Conservation (phyloP, 2,797 vertebrate species). For the Zalophus californianus region DNA sequence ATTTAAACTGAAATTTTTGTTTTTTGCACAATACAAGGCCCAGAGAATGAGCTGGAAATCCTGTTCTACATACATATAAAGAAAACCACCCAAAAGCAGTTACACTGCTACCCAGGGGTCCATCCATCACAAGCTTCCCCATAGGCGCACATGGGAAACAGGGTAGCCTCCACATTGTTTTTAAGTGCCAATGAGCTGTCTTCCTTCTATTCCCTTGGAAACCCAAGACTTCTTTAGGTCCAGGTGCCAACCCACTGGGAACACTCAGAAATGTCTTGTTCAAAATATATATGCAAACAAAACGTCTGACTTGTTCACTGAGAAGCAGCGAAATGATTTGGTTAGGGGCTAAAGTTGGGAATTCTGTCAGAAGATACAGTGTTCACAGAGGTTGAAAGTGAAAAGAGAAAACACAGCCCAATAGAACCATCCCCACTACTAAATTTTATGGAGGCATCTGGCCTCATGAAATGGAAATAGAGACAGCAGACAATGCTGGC, state of each 20-base stretch:
- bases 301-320: neutral
- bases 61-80: neutral
- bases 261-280: conserved; percentile 8
- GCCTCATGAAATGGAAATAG: neutral
- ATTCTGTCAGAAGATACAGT: neutral
- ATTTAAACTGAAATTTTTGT: neutral
- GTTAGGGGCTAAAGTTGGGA: neutral
- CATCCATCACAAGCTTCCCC: neutral
- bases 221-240: neutral
- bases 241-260: neutral
- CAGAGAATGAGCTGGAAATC: neutral
- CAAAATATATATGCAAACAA: neutral
- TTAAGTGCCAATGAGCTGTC: neutral
- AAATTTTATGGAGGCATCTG: neutral
- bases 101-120: neutral
- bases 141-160: neutral
- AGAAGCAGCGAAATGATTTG: neutral
- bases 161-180: neutral
- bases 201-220: neutral
- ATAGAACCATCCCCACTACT: neutral
- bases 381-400: neutral
- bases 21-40: neutral
- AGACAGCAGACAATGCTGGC: neutral
- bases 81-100: neutral
- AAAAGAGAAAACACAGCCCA: neutral